Evolutionary conservation across 2,113 vertebrate genomes (phyloP).

Genomic region (Blennius ocellaris): DNA sequence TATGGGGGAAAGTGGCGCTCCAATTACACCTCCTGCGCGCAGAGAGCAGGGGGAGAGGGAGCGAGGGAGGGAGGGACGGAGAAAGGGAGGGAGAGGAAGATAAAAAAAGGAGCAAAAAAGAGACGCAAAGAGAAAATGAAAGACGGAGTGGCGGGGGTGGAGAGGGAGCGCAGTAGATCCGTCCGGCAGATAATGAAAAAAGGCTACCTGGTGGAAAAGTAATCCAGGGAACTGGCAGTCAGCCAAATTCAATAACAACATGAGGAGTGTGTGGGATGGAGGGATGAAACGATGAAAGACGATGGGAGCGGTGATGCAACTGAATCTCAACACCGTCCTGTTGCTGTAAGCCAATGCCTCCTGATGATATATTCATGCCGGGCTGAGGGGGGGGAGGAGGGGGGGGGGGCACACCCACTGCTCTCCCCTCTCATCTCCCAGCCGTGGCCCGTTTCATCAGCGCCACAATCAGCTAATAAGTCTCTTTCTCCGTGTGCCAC

Average conservation of each 20-base stretch:
- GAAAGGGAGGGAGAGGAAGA: slow-evolving; percentile 23
- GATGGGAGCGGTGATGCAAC: slow-evolving; percentile 78
- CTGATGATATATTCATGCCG: slow-evolving; percentile 73
- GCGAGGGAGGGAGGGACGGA: slow-evolving; percentile 10
- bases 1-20: slow-evolving; percentile 71
- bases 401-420: slow-evolving; percentile 26
- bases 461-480: slow-evolving; percentile 52
- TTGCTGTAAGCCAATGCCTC: slow-evolving; percentile 66
- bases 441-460: slow-evolving; percentile 63
- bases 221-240: slow-evolving; percentile 77
- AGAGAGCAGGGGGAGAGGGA: slow-evolving; percentile 36
- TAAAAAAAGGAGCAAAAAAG: slow-evolving; percentile 40
- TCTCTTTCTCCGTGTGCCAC: slow-evolving; percentile 16
- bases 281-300: slow-evolving; percentile 73
- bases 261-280: slow-evolving; percentile 72
- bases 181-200: slow-evolving; percentile 75
- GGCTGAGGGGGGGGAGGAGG: slow-evolving; percentile 37
- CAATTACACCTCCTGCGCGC: slow-evolving; percentile 74
- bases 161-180: slow-evolving; percentile 66
- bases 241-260: slow-evolving; percentile 79
- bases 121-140: slow-evolving; percentile 63
- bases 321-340: slow-evolving; percentile 76
- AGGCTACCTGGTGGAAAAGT: slow-evolving; percentile 74
- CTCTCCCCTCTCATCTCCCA: slow-evolving; percentile 54
- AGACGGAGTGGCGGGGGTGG: slow-evolving; percentile 48